Base-by-base conservation (phyloP, 2,888 invertebrate genomes). In the Colletes collaris region DNA sequence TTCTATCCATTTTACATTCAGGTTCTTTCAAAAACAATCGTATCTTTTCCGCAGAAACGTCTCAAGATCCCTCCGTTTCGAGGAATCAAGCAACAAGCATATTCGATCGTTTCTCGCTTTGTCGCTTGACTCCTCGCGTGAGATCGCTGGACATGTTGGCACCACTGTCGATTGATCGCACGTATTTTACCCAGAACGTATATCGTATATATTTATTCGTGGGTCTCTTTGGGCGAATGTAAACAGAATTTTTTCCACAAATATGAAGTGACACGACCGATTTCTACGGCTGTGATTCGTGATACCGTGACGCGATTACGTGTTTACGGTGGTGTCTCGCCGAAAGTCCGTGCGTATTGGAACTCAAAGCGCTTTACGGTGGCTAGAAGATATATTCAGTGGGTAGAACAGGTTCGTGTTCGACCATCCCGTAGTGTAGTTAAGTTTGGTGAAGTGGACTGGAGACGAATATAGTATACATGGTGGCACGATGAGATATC, bases 121-220 rank as follows among this genome's bases (percentile, higher is more conserved):
- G 10, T 49, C 55, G 59, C 44, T 44, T 11, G 10, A 75, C 58
- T 67, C 52, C 56, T 56, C 46, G 27, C 27, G 19, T 46, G 8
- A 13, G 49, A 69, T 65, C 50, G 44, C 19, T 27, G 62, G 62
- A 49, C 62, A 84, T 35, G 89, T 90, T 91, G 90, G 90, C 79
- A 86, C 66, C 82, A 84, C 88, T 90, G 91, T 78, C 85, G 88
- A 91, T 90, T 91, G 90, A 90, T 91, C 89, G 89, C 79, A 82
- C 86, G 86, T 85, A 86, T 88, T 86, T 90, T 88, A 88, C 90
- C 71, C 85, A 87, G 89, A 89, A 89, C 83, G 83, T 84, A 81
- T 87, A 86, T 83, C 77, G 79, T 75, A 86, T 85, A 87, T 85
- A 83, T 83, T 82, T 83, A 84, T 83, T 76, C 78, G 69, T 80